Evolutionary conservation across 2,113 vertebrate genomes (phyloP).

Genomic region (Triplophysa rosa): DNA sequence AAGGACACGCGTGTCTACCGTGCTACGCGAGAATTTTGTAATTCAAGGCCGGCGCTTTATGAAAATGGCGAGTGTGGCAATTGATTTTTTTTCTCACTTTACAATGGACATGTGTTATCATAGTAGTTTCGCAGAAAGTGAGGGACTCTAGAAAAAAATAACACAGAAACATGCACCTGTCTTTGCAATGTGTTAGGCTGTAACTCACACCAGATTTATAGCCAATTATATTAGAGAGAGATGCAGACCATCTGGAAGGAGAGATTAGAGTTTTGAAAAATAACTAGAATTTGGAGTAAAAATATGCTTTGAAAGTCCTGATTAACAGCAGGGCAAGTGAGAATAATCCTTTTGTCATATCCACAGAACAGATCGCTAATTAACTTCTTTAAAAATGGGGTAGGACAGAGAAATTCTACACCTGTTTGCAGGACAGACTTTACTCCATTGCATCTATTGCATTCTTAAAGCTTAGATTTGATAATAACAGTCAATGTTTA

Average conservation of each 20-base stretch:
- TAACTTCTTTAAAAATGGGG: slow-evolving; percentile 31
- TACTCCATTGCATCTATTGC: slow-evolving; percentile 14
- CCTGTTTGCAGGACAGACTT: slow-evolving; percentile 37
- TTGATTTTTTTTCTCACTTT: slow-evolving; percentile 27
- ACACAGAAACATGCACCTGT: slow-evolving; percentile 56
- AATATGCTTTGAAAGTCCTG: slow-evolving; percentile 58
- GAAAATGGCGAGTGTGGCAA: slow-evolving; percentile 15
- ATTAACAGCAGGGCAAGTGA: slow-evolving; percentile 55
- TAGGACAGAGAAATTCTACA: slow-evolving; percentile 29
- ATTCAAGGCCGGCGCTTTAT: slow-evolving; percentile 28
- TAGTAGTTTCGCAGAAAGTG: slow-evolving; percentile 51
- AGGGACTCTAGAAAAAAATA: slow-evolving; percentile 39
- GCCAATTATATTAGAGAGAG: slow-evolving; percentile 72
- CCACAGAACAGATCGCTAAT: slow-evolving; percentile 52
- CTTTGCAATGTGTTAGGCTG: slow-evolving; percentile 55
- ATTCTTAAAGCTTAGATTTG: neutral
- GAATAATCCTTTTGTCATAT: slow-evolving; percentile 56
- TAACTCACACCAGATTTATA: slow-evolving; percentile 59
- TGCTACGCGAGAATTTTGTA: slow-evolving; percentile 17
- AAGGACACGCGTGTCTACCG: slow-evolving; percentile 62
- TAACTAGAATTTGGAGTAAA: slow-evolving; percentile 68
- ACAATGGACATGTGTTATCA: slow-evolving; percentile 51
- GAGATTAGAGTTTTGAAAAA: slow-evolving; percentile 72
- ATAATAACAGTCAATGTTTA: neutral
- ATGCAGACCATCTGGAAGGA: slow-evolving; percentile 73